Conservation (phyloP, 2,888 invertebrate species). For the Caenorhabditis sinica region DNA sequence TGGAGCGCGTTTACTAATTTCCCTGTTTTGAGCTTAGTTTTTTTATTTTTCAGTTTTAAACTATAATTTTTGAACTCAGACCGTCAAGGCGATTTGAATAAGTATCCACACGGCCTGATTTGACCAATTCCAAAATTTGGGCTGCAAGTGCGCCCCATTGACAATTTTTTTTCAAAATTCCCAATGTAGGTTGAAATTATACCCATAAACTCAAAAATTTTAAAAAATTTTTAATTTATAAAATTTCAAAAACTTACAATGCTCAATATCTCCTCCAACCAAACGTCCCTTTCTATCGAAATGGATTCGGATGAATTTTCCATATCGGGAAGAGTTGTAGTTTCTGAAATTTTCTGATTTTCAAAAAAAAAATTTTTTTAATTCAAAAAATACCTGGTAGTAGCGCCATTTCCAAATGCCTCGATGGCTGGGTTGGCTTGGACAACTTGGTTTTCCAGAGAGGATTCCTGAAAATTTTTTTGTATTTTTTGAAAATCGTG, state of each 20-base stretch:
- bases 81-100: too few species aligned
- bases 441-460: conserved; percentile 98
- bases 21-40: too few species aligned
- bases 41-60: too few species aligned
- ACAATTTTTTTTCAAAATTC: too few species aligned
- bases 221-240: background rate
- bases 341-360: conserved; percentile 66
- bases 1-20: too few species aligned
- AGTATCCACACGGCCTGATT: too few species aligned
- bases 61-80: too few species aligned
- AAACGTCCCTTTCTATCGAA: conserved; percentile 99
- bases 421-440: conserved; percentile 99
- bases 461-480: conserved; percentile 87
- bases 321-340: conserved; percentile 84
- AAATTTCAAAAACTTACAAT: conserved; percentile 87
- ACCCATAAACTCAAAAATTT: too few species aligned
- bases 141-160: too few species aligned
- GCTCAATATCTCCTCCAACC: conserved; percentile 99
- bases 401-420: conserved; percentile 99
- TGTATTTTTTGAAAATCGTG: background rate
- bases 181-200: too few species aligned
- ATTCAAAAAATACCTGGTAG: conserved; percentile 87
- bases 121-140: too few species aligned
- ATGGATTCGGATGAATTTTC: conserved; percentile 99
- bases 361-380: background rate